Conservation (phyloP, 1,140 invertebrate genomes). For the Nylanderia fulva region DNA sequence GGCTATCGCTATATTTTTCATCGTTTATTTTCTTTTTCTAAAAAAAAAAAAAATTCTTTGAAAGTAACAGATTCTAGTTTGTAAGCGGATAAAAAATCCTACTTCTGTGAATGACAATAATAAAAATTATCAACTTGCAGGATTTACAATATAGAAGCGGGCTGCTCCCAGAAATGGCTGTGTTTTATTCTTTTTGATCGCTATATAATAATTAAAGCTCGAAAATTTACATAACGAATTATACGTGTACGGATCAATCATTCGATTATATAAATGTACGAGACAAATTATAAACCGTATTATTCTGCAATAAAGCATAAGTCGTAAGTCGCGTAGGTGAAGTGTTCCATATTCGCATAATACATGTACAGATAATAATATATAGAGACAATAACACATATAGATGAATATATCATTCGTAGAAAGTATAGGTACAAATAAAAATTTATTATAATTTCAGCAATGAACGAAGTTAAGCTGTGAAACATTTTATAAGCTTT, state of each 20-base stretch:
- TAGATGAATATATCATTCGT: constrained; percentile 44
- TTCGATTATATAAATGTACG: constrained; percentile 64
- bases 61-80: constrained; percentile 66
- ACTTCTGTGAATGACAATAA: constrained; percentile 80
- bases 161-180: constrained; percentile 55
- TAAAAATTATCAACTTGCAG: constrained; percentile 70
- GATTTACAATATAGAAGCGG: constrained; percentile 40
- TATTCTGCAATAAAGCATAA: constrained; percentile 53
- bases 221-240: constrained; percentile 16
- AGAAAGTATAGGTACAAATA: constrained; percentile 30
- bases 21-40: constrained; percentile 36
- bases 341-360: constrained; percentile 52
- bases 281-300: constrained; percentile 29
- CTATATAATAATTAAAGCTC: background rate
- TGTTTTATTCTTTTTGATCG: constrained; percentile 19
- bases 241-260: constrained; percentile 62
- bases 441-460: constrained; percentile 32
- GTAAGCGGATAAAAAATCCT: constrained; percentile 78
- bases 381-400: constrained; percentile 42
- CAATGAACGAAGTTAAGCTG: background rate
- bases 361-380: constrained; percentile 40
- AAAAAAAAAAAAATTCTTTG: constrained; percentile 51
- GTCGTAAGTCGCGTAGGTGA: constrained; percentile 37
- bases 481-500: constrained; percentile 12
- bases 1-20: constrained; percentile 39